Base-by-base conservation (phyloP, 1,140 invertebrate genomes). In the Doryteuthis pealeii region DNA sequence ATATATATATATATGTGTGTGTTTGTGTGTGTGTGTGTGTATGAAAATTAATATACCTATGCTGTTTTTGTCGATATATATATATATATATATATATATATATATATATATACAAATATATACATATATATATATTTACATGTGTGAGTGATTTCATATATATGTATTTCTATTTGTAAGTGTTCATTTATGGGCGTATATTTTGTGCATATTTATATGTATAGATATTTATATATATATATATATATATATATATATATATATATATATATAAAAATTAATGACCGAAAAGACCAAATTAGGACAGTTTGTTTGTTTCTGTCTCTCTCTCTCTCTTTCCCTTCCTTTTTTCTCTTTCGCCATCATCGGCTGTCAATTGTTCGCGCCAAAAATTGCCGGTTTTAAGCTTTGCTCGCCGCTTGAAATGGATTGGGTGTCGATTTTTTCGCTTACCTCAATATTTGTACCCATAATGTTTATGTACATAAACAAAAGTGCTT, bases 181-280 rank as follows among this genome's bases (percentile, higher is more conserved):
- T 49, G 45, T 49, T 49, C 12, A 1, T 22, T 12, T 49, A 22
- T 22, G 22, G 45, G 22, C 1, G 45, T 49, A 22, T 22, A 22
- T 49, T 49, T 8, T 49, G 45, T 49, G 22, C 22, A 49, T 49
- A 49, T 49, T 1, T 49, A 0, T 49, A 1, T 49, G 1, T 1
- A 49, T 49, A 49, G 12, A 49, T 49, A 49, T 49, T 14, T 49
- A 49, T 49, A 49, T 49, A 49, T 49, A 49, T 49, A 49, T 49
- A 49, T 49, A 49, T 49, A 49, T 49, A 49, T 49, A 49, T 49
- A 49, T 49, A 49, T 49, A 49, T 49, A 49, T 49, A 49, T 49
- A 49, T 49, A 49, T 49, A 49, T 49, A 49, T 49, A 49, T 49
- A 49, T 49, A 49, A 14, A 12, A 49, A 49, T 14, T 49, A 22